These are phyloP conservation scores for Lepeophtheirus nordmannii DNA, from an alignment of 2,888 invertebrate genomes.

Conservation along the genomic window DNA sequence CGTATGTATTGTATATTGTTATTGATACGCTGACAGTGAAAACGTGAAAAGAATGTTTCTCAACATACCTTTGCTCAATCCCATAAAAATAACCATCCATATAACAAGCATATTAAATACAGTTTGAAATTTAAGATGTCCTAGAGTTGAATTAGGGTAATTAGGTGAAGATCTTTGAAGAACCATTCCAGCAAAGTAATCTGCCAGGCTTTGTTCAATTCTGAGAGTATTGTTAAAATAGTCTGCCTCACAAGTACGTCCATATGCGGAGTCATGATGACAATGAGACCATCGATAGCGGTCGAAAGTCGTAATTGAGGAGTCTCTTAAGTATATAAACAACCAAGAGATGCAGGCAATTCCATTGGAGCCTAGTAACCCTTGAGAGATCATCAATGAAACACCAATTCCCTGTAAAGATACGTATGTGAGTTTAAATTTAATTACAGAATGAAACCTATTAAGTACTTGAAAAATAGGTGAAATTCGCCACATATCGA, in stretches of 20 bases:
- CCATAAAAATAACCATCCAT: slow-evolving; percentile 75
- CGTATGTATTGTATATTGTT: too few species aligned
- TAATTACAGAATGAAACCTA: neutral
- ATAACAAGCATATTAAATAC: slow-evolving; percentile 76
- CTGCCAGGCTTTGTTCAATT: slow-evolving; percentile 58
- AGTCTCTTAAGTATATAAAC: slow-evolving; percentile 68
- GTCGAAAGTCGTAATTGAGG: slow-evolving; percentile 58
- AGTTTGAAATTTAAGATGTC: slow-evolving; percentile 64
- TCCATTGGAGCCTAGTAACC: slow-evolving; percentile 67
- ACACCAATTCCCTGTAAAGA: slow-evolving; percentile 55
- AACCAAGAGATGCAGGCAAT: slow-evolving; percentile 80
- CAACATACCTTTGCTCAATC: slow-evolving; percentile 56
- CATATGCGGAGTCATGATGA: slow-evolving; percentile 4
- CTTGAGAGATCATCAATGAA: slow-evolving; percentile 59
- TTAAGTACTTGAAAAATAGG: slow-evolving; percentile 57
- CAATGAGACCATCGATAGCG: slow-evolving; percentile 55
- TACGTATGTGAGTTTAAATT: neutral
- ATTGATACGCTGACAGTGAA: too few species aligned
- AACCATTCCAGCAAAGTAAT: slow-evolving; percentile 60
- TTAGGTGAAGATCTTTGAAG: slow-evolving; percentile 43
- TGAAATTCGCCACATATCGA: slow-evolving; percentile 85
- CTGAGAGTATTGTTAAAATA: slow-evolving; percentile 33
- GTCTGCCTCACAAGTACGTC: slow-evolving; percentile 2
- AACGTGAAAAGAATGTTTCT: too few species aligned
- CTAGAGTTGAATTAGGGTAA: slow-evolving; percentile 23